Evolutionary conservation across 2,113 vertebrate genomes (phyloP).

Genomic region (Malurus elegans): DNA sequence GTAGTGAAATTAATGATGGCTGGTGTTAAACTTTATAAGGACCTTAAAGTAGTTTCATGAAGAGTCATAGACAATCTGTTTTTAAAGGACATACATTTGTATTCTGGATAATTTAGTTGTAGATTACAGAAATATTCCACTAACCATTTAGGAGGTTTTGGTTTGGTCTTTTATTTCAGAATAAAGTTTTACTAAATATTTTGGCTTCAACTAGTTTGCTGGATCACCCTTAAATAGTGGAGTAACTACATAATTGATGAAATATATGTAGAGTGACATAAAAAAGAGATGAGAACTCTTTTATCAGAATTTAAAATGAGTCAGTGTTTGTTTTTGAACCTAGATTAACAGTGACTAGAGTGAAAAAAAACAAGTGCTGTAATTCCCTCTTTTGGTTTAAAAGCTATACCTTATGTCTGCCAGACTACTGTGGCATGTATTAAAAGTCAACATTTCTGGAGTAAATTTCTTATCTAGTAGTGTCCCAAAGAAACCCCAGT

Average conservation of each 20-base stretch:
- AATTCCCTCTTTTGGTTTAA: not conserved
- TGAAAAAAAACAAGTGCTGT: not conserved
- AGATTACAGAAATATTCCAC: not conserved
- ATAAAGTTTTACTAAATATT: not conserved
- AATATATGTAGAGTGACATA: not conserved
- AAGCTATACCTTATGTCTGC: not conserved
- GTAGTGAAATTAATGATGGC: not conserved
- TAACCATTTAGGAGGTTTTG: not conserved
- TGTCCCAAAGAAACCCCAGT: not conserved
- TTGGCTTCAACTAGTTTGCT: not conserved
- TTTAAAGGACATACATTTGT: not conserved
- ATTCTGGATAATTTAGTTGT: not conserved
- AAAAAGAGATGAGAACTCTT: not conserved
- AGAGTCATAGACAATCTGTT: not conserved
- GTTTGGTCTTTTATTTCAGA: not conserved
- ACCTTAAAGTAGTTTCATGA: not conserved
- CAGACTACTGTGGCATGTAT: not conserved
- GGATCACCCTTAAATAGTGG: accelerated
- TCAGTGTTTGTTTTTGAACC: not conserved
- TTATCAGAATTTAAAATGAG: not conserved
- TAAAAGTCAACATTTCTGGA: not conserved
- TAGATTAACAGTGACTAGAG: not conserved
- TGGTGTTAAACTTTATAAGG: not conserved
- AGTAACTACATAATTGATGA: not conserved
- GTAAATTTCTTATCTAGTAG: not conserved